A percentile compares a stretch with the other conserved stretches of the same genome.
These are phyloP conservation scores for Micropoecilia bifurca DNA, from an alignment of 2,797 vertebrate species.

Conservation along the genomic window DNA sequence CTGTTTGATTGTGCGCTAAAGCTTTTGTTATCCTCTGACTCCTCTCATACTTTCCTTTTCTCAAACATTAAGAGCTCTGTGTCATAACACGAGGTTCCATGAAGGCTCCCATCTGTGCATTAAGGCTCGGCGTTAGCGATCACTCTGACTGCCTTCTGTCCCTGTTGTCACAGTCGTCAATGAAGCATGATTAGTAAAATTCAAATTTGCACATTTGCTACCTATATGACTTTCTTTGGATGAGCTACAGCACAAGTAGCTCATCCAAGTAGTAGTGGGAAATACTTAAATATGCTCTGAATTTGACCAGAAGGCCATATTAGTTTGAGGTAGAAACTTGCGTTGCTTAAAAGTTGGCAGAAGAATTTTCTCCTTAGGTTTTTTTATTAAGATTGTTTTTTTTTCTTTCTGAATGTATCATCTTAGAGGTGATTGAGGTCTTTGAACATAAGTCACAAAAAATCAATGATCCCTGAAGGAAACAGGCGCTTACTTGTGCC, in stretches of 20 bases:
- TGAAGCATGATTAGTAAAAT: slow-evolving; percentile 19
- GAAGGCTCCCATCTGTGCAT: slow-evolving; percentile 69
- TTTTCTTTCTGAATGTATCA: slow-evolving; percentile 5
- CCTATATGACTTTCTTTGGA: slow-evolving; percentile 33
- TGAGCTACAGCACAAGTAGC: slow-evolving; percentile 24
- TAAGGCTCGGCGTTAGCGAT: slow-evolving; percentile 25
- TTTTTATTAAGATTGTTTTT: slow-evolving; percentile 10
- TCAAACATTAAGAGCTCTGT: slow-evolving; percentile 59
- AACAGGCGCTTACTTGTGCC: slow-evolving; percentile 1
- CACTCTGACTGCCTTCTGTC: slow-evolving; percentile 52
- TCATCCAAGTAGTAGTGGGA: no score
- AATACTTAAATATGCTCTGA: slow-evolving; percentile 40
- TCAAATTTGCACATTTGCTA: slow-evolving; percentile 22
- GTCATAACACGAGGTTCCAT: slow-evolving; percentile 62
- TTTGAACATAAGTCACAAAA: slow-evolving; percentile 9
- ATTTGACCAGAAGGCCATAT: slow-evolving; percentile 3
- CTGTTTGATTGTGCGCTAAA: slow-evolving; percentile 46
- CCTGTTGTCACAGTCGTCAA: slow-evolving; percentile 19
- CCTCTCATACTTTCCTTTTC: slow-evolving; percentile 64
- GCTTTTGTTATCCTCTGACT: slow-evolving; percentile 64
- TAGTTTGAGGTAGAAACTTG: slow-evolving; percentile 3
- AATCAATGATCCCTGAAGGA: slow-evolving; percentile 16
- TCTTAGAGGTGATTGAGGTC: neutral
- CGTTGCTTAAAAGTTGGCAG: neutral
- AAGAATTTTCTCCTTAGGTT: slow-evolving; percentile 1